Evolutionary conservation across 2,888 invertebrate species (phyloP).

Genomic region (Aphelenchoides bicaudatus): DNA sequence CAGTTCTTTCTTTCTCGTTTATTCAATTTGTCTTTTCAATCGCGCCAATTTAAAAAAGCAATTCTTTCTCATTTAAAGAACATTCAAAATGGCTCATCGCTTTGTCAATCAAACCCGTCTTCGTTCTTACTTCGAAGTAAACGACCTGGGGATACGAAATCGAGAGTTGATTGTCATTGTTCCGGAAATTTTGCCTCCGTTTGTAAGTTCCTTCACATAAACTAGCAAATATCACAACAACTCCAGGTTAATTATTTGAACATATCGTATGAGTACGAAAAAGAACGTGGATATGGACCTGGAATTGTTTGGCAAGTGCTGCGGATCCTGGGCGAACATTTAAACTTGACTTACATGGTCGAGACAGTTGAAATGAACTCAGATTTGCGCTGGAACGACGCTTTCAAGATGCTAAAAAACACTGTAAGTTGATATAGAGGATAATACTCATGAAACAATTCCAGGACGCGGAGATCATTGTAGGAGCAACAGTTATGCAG

Average conservation of each 20-base stretch:
- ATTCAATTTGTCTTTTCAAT: too few species aligned
- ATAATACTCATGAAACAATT: background rate
- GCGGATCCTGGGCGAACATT: slow-evolving; percentile 39
- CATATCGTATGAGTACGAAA: slow-evolving; percentile 38
- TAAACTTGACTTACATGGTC: slow-evolving; percentile 48
- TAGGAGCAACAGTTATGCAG: slow-evolving; percentile 55
- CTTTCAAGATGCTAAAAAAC: slow-evolving; percentile 1
- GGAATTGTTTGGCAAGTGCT: slow-evolving; percentile 57
- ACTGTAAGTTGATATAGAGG: background rate
- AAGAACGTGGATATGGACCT: slow-evolving; percentile 49
- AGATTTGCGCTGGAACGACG: slow-evolving; percentile 18
- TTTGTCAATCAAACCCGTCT: too few species aligned
- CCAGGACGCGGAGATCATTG: slow-evolving; percentile 51
- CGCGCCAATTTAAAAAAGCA: too few species aligned
- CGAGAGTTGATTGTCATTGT: slow-evolving; percentile 3
- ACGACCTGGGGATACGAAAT: too few species aligned
- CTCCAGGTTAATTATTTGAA: slow-evolving; percentile 58
- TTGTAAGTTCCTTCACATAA: too few species aligned
- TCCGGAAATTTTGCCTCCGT: slow-evolving; percentile 19
- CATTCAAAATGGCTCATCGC: too few species aligned
- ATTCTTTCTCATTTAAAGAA: too few species aligned
- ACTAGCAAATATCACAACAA: too few species aligned
- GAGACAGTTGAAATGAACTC: slow-evolving; percentile 7
- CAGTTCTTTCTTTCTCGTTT: too few species aligned
- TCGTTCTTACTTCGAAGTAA: too few species aligned